A percentile compares a stretch with the other conserved stretches of the same genome.
Evolutionary conservation across 2,797 vertebrate genomes (phyloP).

Genomic region (Coilia nasus): DNA sequence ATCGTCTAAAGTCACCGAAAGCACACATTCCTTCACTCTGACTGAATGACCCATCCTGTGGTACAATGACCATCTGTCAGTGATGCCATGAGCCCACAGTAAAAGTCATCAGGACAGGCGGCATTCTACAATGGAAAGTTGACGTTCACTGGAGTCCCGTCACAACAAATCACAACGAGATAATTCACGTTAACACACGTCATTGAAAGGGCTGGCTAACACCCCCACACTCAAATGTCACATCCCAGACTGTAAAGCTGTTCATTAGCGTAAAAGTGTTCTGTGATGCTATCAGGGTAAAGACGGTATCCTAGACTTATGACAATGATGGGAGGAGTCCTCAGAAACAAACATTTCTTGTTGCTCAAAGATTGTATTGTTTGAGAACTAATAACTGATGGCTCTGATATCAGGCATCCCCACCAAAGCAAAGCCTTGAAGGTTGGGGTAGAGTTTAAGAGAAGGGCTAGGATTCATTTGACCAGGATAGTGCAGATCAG

Average conservation of each 20-base stretch:
- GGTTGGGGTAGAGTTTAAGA: neutral
- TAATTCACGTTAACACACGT: neutral
- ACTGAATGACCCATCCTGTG: neutral
- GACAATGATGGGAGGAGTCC: neutral
- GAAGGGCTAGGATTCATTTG: neutral
- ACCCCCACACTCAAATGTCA: neutral
- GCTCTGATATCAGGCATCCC: neutral
- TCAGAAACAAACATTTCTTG: neutral
- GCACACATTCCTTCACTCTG: neutral
- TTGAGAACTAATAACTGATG: neutral
- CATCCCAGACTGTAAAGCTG: neutral
- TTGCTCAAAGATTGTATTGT: neutral
- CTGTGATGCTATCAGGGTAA: neutral
- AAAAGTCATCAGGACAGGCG: neutral
- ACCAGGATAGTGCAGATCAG: neutral
- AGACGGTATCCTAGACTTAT: neutral
- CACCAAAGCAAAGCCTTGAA: neutral
- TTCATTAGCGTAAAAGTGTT: neutral
- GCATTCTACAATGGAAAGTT: neutral
- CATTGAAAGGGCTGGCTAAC: neutral
- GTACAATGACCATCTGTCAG: neutral
- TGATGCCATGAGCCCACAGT: neutral
- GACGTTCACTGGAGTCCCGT: neutral
- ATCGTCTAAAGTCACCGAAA: neutral
- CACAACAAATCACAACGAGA: neutral